Evolutionary conservation across 2,888 invertebrate genomes (phyloP).

Genomic region (Stegana nigrithorax): DNA sequence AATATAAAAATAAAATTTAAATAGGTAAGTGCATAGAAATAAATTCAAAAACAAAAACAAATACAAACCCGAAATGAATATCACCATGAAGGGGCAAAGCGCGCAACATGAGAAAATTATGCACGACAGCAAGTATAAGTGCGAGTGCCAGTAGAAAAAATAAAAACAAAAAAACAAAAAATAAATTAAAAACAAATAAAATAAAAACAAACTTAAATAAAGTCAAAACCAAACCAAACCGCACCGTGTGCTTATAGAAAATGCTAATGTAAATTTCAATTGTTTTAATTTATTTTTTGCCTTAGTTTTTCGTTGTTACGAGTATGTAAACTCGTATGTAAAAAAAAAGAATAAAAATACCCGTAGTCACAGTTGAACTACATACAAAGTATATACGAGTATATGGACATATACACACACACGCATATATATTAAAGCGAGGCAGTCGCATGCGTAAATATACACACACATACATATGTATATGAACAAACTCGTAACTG

Average conservation of each 20-base stretch:
- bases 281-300: constrained; percentile 41
- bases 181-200: not conserved
- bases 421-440: not conserved
- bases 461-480: not conserved
- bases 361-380: too few species aligned
- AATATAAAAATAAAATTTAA: constrained; percentile 25
- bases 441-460: not conserved
- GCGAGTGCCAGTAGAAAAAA: not conserved
- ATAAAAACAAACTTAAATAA: not conserved
- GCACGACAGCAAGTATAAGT: too few species aligned
- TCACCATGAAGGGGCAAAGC: constrained; percentile 19
- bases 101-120: constrained; percentile 21
- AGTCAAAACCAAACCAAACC: not conserved
- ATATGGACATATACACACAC: not conserved
- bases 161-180: not conserved
- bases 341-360: not conserved
- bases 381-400: not conserved
- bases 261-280: constrained; percentile 39
- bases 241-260: constrained; percentile 18
- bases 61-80: constrained; percentile 2
- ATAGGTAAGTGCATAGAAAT: constrained; percentile 7
- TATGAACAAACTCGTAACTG: not conserved
- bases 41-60: not conserved
- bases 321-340: not conserved
- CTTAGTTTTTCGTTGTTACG: constrained; percentile 6